These are phyloP conservation scores for Oasisia sp. DNA, from an alignment of 2,888 invertebrate species.

Conservation along the genomic window DNA sequence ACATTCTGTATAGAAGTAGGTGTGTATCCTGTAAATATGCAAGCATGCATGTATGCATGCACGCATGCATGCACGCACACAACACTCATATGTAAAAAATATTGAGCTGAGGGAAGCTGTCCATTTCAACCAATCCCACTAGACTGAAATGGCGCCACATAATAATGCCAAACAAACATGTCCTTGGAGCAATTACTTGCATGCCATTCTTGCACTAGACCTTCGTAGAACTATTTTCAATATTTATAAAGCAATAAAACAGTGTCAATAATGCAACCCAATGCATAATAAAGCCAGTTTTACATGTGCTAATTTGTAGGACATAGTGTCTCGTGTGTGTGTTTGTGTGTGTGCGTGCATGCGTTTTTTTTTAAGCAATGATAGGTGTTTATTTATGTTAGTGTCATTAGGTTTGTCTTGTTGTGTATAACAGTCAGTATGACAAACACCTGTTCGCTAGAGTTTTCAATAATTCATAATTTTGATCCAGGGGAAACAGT, in stretches of 20 bases:
- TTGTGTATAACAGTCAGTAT: neutral
- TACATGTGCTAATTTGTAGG: neutral
- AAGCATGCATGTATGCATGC: no score
- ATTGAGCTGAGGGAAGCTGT: neutral
- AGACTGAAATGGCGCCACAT: neutral
- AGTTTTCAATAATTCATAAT: neutral
- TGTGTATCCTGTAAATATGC: no score
- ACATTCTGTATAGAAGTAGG: no score
- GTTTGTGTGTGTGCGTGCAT: no score
- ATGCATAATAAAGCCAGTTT: slow-evolving; percentile 12
- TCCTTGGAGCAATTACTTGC: neutral
- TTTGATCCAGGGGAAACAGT: no score
- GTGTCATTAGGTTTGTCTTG: neutral
- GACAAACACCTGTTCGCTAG: neutral
- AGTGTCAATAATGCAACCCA: neutral
- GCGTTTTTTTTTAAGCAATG: neutral
- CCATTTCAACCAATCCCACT: neutral
- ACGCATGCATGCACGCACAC: no score
- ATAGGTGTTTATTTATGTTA: neutral
- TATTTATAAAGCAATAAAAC: neutral
- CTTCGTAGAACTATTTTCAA: neutral
- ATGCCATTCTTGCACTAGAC: neutral
- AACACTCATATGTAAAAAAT: no score
- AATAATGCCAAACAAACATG: neutral
- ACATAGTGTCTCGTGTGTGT: neutral